Percentiles rank a stretch among this genome's conserved stretches.
phyloP scores from a whole-genome alignment of 2,113 vertebrate species.

The Centropus unirufus region DNA sequence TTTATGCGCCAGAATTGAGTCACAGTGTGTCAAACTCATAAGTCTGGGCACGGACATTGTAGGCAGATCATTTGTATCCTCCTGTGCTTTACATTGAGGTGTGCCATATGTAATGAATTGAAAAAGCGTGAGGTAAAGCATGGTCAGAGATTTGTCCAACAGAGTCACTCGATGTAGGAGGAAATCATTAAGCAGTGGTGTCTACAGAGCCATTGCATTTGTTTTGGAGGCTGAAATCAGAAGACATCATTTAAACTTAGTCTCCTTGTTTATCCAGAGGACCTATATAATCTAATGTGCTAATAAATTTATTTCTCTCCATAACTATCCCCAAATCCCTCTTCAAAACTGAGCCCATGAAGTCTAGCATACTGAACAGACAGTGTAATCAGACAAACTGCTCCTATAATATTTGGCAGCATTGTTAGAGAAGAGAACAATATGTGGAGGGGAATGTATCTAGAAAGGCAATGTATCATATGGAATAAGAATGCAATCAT shows the following conservation, averaged over 20 bases:
- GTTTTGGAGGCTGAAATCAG: not conserved
- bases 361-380: not conserved
- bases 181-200: not conserved
- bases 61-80: not conserved
- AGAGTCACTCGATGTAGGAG: not conserved
- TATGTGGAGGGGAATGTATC: not conserved
- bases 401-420: not conserved
- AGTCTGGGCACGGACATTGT: not conserved
- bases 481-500: not conserved
- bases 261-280: not conserved
- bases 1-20: not conserved
- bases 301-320: not conserved
- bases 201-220: not conserved
- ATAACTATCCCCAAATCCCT: not conserved
- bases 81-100: accelerated
- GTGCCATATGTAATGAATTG: not conserved
- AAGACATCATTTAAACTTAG: not conserved
- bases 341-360: not conserved
- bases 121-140: not conserved
- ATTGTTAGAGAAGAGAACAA: not conserved
- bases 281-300: not conserved
- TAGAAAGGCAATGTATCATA: not conserved
- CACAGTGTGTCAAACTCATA: not conserved
- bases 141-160: not conserved
- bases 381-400: not conserved